Conservation (phyloP, 2,888 invertebrate genomes). For the Machimus rusticus region DNA sequence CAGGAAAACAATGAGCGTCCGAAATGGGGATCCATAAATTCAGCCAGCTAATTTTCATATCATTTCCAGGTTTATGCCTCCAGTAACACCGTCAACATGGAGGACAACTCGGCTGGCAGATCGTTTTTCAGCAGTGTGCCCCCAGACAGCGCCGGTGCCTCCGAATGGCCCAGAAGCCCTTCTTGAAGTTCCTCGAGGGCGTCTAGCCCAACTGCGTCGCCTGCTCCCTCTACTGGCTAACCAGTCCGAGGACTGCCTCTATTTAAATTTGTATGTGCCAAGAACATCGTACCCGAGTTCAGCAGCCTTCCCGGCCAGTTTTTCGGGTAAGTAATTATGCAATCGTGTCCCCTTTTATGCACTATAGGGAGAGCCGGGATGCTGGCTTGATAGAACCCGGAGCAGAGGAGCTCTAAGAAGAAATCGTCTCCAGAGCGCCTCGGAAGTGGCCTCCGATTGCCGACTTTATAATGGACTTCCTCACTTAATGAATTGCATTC, state of each 20-base stretch:
- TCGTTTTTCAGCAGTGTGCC: slow-evolving; percentile 85
- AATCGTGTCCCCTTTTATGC: background rate
- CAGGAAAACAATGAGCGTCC: background rate
- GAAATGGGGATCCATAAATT: background rate
- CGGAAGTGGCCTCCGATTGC: background rate
- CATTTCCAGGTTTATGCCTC: slow-evolving; percentile 83
- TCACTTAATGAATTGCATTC: slow-evolving; percentile 15
- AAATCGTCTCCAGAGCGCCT: background rate
- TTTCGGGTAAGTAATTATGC: slow-evolving; percentile 40
- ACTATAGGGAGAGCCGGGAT: background rate
- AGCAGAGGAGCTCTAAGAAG: background rate
- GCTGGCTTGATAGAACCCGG: background rate
- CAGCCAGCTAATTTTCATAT: background rate
- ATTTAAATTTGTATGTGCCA: slow-evolving; percentile 95
- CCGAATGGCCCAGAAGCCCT: slow-evolving; percentile 66
- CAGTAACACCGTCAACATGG: slow-evolving; percentile 91
- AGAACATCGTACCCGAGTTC: slow-evolving; percentile 64
- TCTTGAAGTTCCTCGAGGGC: slow-evolving; percentile 79
- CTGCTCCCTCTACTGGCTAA: slow-evolving; percentile 84
- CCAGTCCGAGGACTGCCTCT: slow-evolving; percentile 98
- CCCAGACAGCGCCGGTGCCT: slow-evolving; percentile 76
- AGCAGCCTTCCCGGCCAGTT: slow-evolving; percentile 4
- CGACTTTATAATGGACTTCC: slow-evolving; percentile 14
- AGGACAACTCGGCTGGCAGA: slow-evolving; percentile 81
- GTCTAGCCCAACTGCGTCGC: slow-evolving; percentile 84